Percentiles rank a stretch among this genome's conserved stretches.
phyloP scores from a whole-genome alignment of 2,113 vertebrate species.

The Nothoprocta pentlandii region DNA sequence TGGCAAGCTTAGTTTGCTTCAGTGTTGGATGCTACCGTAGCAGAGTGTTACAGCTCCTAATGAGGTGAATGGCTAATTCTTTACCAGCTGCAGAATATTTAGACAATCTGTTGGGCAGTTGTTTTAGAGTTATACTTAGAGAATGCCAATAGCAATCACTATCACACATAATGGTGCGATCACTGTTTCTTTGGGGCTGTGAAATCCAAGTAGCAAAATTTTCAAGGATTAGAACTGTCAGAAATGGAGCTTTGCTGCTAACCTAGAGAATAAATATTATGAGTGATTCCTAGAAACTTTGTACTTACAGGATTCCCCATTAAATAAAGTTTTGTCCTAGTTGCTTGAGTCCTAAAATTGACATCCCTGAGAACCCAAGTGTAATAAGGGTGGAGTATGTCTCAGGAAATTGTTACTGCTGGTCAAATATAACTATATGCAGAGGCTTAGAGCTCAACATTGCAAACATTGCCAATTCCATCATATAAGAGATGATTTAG shows the following conservation, averaged over 20 bases:
- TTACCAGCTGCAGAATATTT: neutral
- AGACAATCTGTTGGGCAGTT: neutral
- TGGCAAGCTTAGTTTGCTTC: neutral
- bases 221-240: neutral
- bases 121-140: neutral
- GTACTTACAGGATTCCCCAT: neutral
- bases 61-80: neutral
- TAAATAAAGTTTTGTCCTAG: neutral
- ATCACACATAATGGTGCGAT: neutral
- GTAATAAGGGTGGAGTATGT: neutral
- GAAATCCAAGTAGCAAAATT: neutral
- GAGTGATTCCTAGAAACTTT: neutral
- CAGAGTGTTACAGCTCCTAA: neutral
- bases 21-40: neutral
- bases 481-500: neutral
- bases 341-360: neutral
- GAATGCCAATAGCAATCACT: neutral
- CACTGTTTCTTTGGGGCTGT: neutral
- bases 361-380: neutral
- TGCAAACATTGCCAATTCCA: neutral
- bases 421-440: neutral
- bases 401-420: neutral
- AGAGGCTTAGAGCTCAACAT: neutral
- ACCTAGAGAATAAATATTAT: neutral
- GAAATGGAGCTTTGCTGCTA: neutral